Conservation (phyloP, 1,140 invertebrate genomes). For the Radopholus similis region DNA sequence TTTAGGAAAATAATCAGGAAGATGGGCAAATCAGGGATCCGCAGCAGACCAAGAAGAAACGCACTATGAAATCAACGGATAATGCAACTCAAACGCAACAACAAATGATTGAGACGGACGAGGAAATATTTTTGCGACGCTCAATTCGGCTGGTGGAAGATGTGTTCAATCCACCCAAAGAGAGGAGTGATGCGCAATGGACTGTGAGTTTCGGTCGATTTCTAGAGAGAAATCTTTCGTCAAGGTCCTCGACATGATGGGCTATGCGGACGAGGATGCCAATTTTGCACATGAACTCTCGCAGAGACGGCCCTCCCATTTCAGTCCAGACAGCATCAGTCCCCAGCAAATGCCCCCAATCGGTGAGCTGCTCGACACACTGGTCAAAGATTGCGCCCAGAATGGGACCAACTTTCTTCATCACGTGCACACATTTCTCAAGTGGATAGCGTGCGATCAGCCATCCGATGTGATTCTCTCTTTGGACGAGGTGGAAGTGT, state of each 20-base stretch:
- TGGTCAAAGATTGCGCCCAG: background rate
- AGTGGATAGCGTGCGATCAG: background rate
- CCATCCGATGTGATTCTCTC: background rate
- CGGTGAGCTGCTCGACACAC: background rate
- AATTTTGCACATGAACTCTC: background rate
- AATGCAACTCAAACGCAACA: background rate
- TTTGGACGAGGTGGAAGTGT: conserved; percentile 10
- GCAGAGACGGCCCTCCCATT: background rate
- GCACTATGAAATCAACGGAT: background rate
- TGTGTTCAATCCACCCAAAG: background rate
- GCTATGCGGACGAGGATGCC: background rate
- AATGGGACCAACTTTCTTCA: background rate
- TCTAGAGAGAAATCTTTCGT: background rate
- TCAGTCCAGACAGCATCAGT: background rate
- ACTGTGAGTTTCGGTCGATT: background rate
- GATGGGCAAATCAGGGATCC: too few relatives aligned
- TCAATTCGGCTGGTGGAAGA: conserved; percentile 13
- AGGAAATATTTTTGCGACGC: conserved; percentile 1
- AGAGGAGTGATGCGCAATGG: background rate
- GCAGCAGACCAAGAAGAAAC: too few relatives aligned
- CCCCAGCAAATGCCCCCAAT: background rate
- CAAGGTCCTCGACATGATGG: background rate
- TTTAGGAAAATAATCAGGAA: too few relatives aligned
- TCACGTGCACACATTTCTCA: background rate
- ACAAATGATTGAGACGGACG: background rate